Base-by-base conservation (phyloP, 1,140 invertebrate species). In the Drosophila bifasciata region DNA sequence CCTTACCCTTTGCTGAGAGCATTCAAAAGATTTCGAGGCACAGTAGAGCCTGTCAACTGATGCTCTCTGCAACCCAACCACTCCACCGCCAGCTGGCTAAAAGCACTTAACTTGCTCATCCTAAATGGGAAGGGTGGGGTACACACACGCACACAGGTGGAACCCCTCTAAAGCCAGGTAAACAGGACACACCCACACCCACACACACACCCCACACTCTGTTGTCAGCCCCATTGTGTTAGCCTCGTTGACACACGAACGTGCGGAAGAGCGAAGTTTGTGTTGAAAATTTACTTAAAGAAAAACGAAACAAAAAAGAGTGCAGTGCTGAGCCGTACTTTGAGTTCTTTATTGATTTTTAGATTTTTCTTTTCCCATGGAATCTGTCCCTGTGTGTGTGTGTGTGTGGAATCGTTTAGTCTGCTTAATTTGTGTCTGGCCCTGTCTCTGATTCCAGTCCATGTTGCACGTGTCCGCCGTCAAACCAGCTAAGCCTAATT, bases 241-340 rank as follows among this genome's bases (percentile, higher is more conserved):
- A 59, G 19, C 49, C 55, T n/a, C 40, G 74, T 64, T 76, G 78
- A 71, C 80, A 71, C 80, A 60, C 72, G 71, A 90, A 90, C 86
- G 86, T 90, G 86, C 81, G 70, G 66, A 89, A 89, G 77, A 80
- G 77, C 85, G 19, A 21, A 21, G 61, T 60, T 66, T 72, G 67
- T 58, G 55, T 58, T 55, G 55, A 76, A 64, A 46, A 70, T 59
- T 72, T 25, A 15, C 51, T 63, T 73, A 68, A 40, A 60, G n/a
- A n/a, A n/a, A n/a, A n/a, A n/a, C n/a, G n/a, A n/a, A n/a, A n/a
- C n/a, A 83, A 56, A 25, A 7, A 25, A 36, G 32, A 5, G 3
- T 36, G 32, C 11, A 23, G 48, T 43, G 43, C 28, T 3, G 19
- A 19, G 25, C 40, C 8, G 9, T 48, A 19, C 16, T 16, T 11